These are phyloP conservation scores for Nemapogon koenigi DNA, from an alignment of 2,888 invertebrate genomes.

Conservation along the genomic window DNA sequence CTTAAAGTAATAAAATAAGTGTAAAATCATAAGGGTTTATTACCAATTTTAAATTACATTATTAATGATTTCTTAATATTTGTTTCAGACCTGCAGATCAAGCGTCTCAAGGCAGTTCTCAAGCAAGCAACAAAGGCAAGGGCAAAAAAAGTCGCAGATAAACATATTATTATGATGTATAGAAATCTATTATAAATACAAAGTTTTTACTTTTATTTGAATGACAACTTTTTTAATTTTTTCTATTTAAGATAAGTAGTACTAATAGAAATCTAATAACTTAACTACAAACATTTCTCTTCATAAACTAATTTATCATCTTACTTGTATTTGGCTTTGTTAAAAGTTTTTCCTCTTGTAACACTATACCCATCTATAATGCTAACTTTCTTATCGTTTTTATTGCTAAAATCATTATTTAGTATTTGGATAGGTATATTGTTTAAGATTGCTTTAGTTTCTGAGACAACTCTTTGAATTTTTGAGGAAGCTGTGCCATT, in stretches of 20 bases:
- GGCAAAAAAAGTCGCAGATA: conserved; percentile 55
- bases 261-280: not conserved
- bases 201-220: not conserved
- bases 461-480: conserved; percentile 43
- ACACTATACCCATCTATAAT: conserved; percentile 55
- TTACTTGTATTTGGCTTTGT: conserved; percentile 24
- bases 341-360: conserved; percentile 32
- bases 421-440: conserved; percentile 19
- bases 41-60: too few species aligned
- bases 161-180: conserved; percentile 13
- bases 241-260: not conserved
- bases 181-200: conserved; percentile 2
- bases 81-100: conserved; percentile 51
- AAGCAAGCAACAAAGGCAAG: conserved; percentile 42
- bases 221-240: not conserved
- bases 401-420: conserved; percentile 16
- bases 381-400: conserved; percentile 29
- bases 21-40: too few species aligned
- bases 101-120: conserved; percentile 39
- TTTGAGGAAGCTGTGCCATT: conserved; percentile 44
- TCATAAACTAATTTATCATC: not conserved
- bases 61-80: conserved; percentile 12
- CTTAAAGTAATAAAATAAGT: too few species aligned
- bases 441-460: conserved; percentile 36
- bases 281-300: too few species aligned